Percentiles rank a stretch among this genome's conserved stretches.
Evolutionary conservation across 2,797 vertebrate species (phyloP).

Genomic region (Garrulus glandarius): DNA sequence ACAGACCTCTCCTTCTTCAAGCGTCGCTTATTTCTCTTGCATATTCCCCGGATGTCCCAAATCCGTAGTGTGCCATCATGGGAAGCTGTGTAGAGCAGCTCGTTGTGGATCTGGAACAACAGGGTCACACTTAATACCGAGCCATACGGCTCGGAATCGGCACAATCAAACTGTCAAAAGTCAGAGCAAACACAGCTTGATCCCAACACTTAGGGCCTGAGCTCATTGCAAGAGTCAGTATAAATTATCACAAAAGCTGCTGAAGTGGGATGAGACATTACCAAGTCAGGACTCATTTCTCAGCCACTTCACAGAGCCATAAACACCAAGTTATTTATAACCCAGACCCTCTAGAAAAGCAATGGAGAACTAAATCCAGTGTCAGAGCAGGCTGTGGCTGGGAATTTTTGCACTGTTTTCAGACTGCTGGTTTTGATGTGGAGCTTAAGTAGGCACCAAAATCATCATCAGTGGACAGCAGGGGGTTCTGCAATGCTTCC

Average conservation of each 20-base stretch:
- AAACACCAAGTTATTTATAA: constrained; percentile 14
- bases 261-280: constrained; percentile 1
- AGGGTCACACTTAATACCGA: not conserved
- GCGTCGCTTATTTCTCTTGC: constrained; percentile 47
- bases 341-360: not conserved
- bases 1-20: constrained; percentile 53
- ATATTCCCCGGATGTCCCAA: constrained; percentile 78
- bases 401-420: not conserved
- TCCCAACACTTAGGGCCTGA: not conserved
- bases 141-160: accelerated
- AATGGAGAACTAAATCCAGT: not conserved
- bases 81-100: constrained; percentile 80
- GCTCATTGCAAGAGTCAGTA: not conserved
- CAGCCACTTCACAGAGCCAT: constrained; percentile 20
- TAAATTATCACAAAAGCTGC: constrained; percentile 39
- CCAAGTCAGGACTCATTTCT: constrained; percentile 16
- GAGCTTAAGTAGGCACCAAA: not conserved
- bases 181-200: not conserved
- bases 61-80: constrained; percentile 77
- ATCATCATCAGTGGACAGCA: not conserved
- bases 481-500: not conserved
- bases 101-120: constrained; percentile 76
- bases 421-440: not conserved
- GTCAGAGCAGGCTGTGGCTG: not conserved
- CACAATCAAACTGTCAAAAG: not conserved